A percentile compares a stretch with the other conserved stretches of the same genome.
These are phyloP conservation scores for Ictalurus punctatus DNA, from an alignment of 2,113 vertebrate genomes.

Conservation along the genomic window DNA sequence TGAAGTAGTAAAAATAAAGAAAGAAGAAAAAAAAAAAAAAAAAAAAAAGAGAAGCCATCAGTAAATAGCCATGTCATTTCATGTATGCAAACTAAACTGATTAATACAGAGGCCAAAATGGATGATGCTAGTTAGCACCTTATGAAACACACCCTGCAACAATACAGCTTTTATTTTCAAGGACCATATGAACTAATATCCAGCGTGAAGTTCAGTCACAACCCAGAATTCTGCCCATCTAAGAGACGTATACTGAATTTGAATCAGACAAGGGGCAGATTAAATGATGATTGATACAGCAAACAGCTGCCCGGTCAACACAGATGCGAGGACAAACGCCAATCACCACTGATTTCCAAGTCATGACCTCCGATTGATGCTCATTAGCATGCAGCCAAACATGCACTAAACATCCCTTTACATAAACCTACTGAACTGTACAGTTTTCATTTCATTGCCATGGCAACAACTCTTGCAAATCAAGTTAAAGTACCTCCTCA, in stretches of 20 bases:
- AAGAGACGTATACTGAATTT: neutral
- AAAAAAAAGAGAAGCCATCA: neutral
- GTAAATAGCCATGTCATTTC: neutral
- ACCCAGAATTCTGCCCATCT: neutral
- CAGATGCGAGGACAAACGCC: neutral
- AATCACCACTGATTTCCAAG: neutral
- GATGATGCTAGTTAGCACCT: neutral
- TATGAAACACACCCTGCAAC: neutral
- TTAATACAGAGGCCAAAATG: neutral
- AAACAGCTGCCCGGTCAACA: neutral
- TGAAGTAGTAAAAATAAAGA: neutral
- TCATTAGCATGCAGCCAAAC: neutral
- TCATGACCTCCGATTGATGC: neutral
- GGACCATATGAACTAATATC: neutral
- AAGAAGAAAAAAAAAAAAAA: neutral
- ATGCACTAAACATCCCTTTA: neutral
- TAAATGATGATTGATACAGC: neutral
- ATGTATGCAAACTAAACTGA: neutral
- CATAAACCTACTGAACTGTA: neutral
- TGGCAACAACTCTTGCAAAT: neutral
- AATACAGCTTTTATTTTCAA: neutral
- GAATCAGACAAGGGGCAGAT: constrained; percentile 1
- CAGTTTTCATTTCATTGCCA: neutral
- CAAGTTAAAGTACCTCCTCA: neutral
- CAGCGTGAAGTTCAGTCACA: neutral